Conservation (phyloP, 2,888 invertebrate genomes). For the Clanis bilineata region DNA sequence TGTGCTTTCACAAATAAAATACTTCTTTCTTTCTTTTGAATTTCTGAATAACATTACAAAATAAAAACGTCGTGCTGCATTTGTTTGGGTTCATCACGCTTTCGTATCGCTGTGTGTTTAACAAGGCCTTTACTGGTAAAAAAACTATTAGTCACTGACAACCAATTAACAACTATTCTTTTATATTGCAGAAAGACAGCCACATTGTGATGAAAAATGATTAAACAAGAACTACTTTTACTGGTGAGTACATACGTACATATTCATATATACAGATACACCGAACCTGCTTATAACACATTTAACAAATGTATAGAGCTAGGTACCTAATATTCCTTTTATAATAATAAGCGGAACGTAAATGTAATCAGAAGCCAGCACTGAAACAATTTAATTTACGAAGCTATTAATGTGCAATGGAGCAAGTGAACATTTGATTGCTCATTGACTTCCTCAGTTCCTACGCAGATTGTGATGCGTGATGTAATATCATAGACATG, state of each 20-base stretch:
- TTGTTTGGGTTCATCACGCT: too few species aligned
- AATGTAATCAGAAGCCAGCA: not conserved
- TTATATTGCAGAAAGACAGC: slow-evolving; percentile 44
- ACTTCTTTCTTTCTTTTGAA: too few species aligned
- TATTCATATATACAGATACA: too few species aligned
- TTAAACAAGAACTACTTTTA: slow-evolving; percentile 64
- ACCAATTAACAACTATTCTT: not conserved
- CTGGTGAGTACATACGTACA: slow-evolving; percentile 55
- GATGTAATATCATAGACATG: slow-evolving; percentile 59
- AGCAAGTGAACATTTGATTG: slow-evolving; percentile 54
- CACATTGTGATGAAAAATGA: slow-evolving; percentile 71
- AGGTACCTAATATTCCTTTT: not conserved
- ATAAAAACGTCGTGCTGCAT: too few species aligned
- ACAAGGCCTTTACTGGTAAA: not conserved
- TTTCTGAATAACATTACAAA: too few species aligned
- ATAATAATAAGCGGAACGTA: not conserved
- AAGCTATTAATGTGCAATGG: slow-evolving; percentile 48
- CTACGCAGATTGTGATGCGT: slow-evolving; percentile 38
- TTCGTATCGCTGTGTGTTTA: too few species aligned
- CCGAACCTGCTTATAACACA: not conserved
- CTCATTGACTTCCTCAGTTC: slow-evolving; percentile 38
- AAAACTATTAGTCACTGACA: not conserved
- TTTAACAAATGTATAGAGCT: not conserved
- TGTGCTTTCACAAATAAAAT: too few species aligned
- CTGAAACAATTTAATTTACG: slow-evolving; percentile 44